A percentile compares a stretch with the other conserved stretches of the same genome.
phyloP scores from a whole-genome alignment of 2,888 invertebrate species.

The Atrina japonica region DNA sequence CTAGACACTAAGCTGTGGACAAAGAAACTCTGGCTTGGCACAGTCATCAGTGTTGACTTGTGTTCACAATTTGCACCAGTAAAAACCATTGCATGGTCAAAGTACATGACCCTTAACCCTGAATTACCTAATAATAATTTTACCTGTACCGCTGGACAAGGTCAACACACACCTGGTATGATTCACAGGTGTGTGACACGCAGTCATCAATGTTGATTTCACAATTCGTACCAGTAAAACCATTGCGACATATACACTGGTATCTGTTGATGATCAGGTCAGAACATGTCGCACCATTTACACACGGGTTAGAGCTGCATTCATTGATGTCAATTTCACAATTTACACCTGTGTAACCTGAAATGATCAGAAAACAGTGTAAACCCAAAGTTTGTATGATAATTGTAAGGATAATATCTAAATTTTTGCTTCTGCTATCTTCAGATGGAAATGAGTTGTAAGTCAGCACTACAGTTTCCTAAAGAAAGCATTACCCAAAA shows the following conservation, averaged over 20 bases:
- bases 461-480: too few relatives aligned
- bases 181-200: constrained; percentile 94
- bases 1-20: too few relatives aligned
- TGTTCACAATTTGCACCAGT: too few relatives aligned
- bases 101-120: too few relatives aligned
- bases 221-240: constrained; percentile 63
- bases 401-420: too few relatives aligned
- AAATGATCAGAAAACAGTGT: constrained; percentile 25
- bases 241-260: constrained; percentile 55
- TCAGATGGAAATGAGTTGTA: too few relatives aligned
- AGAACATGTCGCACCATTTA: constrained; percentile 59
- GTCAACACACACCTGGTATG: constrained; percentile 88
- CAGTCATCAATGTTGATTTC: constrained; percentile 87
- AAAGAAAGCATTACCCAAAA: too few relatives aligned
- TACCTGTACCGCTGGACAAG: constrained; percentile 60
- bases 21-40: too few relatives aligned
- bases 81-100: too few relatives aligned
- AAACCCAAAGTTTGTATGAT: too few relatives aligned
- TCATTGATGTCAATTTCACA: constrained; percentile 64
- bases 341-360: constrained; percentile 55
- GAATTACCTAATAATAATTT: neutral
- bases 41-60: too few relatives aligned
- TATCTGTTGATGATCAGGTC: constrained; percentile 48
- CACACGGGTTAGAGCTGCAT: constrained; percentile 58
- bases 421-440: too few relatives aligned